Evolutionary conservation across 2,113 vertebrate species (phyloP).

Genomic region (Dolichallabes microphthalmus): DNA sequence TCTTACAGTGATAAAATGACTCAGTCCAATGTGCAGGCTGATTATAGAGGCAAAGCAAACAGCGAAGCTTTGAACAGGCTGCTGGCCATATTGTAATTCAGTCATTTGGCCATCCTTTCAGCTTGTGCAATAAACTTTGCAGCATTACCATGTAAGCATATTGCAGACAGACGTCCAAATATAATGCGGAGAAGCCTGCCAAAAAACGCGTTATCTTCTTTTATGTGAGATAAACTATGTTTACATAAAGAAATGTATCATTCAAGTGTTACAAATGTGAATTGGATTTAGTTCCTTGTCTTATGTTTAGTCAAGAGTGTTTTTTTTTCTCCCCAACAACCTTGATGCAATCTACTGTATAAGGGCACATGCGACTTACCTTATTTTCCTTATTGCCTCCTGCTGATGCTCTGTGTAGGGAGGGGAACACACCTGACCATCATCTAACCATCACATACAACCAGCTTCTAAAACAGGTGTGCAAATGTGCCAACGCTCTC

Average conservation of each 20-base stretch:
- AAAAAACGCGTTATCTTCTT: conserved; percentile 48
- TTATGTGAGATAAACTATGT: background rate
- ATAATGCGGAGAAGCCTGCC: conserved; percentile 50
- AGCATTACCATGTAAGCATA: conserved; percentile 41
- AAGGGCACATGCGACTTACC: background rate
- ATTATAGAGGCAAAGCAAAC: conserved; percentile 9
- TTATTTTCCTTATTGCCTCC: background rate
- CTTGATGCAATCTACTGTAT: background rate
- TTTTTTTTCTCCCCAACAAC: background rate
- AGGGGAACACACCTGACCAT: conserved; percentile 75
- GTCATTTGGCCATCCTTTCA: conserved; percentile 24
- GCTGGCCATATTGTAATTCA: conserved; percentile 27
- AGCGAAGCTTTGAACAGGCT: conserved; percentile 26
- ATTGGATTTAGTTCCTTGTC: background rate
- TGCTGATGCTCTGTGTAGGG: conserved; percentile 63
- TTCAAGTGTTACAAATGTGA: background rate
- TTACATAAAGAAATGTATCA: background rate
- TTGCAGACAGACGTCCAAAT: conserved; percentile 52
- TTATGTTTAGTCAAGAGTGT: background rate
- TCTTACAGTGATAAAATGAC: conserved; percentile 17
- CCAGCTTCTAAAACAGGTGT: conserved; percentile 74
- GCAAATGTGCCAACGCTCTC: conserved; percentile 75
- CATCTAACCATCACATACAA: conserved; percentile 71
- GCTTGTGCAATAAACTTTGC: conserved; percentile 47
- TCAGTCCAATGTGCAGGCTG: conserved; percentile 30